These are phyloP conservation scores for Zaprionus kolodkinae DNA, from an alignment of 1,140 invertebrate genomes.

Conservation along the genomic window DNA sequence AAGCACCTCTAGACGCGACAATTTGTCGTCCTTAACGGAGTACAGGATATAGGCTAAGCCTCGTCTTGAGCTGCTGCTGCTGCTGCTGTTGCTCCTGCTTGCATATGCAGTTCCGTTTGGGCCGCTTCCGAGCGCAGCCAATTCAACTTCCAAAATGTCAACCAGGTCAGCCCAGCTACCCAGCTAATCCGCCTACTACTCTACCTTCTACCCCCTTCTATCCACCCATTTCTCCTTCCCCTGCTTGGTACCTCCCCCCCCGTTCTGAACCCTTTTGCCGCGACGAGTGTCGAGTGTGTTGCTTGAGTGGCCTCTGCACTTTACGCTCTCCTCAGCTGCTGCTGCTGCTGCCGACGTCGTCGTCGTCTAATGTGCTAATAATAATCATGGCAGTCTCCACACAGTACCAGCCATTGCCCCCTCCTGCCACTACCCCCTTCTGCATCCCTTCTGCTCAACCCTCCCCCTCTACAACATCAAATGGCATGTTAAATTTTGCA, in stretches of 20 bases:
- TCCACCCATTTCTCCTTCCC: neutral
- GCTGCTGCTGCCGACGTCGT: slow-evolving; percentile 36
- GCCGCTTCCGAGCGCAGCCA: slow-evolving; percentile 53
- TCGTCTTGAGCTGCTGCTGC: neutral
- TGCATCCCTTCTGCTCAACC: neutral
- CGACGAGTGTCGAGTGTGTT: slow-evolving; percentile 75
- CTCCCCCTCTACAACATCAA: slow-evolving; percentile 53
- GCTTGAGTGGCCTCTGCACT: slow-evolving; percentile 75
- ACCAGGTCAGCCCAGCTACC: slow-evolving; percentile 17
- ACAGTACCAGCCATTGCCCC: neutral
- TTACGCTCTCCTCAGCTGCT: slow-evolving; percentile 45
- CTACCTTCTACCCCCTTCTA: too few relatives aligned
- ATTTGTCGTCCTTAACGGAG: slow-evolving; percentile 56
- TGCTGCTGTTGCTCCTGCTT: slow-evolving; percentile 38
- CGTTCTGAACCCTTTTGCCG: slow-evolving; percentile 12
- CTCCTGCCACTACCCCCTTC: too few relatives aligned
- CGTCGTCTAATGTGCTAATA: slow-evolving; percentile 77
- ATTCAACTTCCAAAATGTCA: slow-evolving; percentile 56
- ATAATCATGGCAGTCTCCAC: slow-evolving; percentile 69
- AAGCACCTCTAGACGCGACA: slow-evolving; percentile 78
- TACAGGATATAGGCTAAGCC: neutral
- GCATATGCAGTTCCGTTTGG: slow-evolving; percentile 73
- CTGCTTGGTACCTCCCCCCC: neutral
- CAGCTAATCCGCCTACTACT: neutral
- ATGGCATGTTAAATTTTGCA: slow-evolving; percentile 73